Evolutionary conservation across 2,113 vertebrate species (phyloP).

Genomic region (Neofelis nebulosa): DNA sequence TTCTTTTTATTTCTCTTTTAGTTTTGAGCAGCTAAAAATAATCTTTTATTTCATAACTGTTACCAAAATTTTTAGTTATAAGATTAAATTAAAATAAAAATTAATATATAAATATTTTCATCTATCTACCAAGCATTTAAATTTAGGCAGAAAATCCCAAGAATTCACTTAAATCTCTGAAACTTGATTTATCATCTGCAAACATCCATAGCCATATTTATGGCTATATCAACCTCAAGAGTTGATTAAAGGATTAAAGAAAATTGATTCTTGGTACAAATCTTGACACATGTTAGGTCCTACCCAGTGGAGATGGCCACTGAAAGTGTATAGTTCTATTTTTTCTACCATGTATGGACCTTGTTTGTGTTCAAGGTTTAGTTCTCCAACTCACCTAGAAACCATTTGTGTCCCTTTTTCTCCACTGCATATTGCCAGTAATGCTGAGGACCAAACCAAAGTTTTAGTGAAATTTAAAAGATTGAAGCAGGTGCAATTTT

Average conservation of each 20-base stretch:
- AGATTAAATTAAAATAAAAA: not conserved
- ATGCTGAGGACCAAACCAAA: not conserved
- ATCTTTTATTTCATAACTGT: not conserved
- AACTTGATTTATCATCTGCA: not conserved
- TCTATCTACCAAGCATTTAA: not conserved
- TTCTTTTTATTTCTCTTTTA: not conserved
- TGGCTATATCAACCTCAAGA: not conserved
- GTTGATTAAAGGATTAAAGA: not conserved
- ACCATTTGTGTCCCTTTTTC: not conserved
- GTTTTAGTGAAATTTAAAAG: not conserved
- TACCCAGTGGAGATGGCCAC: not conserved
- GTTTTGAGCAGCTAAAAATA: not conserved
- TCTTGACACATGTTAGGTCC: not conserved
- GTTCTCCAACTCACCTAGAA: not conserved
- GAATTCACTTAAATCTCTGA: not conserved
- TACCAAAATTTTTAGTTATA: not conserved
- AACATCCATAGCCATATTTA: not conserved
- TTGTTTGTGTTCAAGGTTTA: not conserved
- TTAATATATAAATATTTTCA: not conserved
- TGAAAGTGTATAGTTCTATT: not conserved
- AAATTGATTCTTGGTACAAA: not conserved
- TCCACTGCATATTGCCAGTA: not conserved
- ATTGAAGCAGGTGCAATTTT: not conserved
- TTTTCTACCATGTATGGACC: not conserved
- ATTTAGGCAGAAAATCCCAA: not conserved